phyloP scores from a whole-genome alignment of 1,140 invertebrate species.

The Bombus fervidus region DNA sequence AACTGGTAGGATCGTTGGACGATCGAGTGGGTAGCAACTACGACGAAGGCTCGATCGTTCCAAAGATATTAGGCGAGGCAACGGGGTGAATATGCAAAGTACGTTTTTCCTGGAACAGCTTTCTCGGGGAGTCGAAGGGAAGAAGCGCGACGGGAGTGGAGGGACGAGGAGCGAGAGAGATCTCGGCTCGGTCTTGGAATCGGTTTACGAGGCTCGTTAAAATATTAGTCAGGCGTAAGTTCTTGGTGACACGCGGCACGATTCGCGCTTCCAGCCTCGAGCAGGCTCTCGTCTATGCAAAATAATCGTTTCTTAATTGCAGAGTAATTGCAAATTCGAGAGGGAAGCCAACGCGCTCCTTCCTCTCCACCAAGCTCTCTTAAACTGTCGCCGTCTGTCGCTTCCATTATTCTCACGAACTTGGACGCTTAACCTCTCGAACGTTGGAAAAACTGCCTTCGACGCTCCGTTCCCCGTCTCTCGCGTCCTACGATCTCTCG shows the following conservation, averaged over 20 bases:
- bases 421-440: slow-evolving; percentile 69
- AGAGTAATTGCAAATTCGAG: slow-evolving; percentile 78
- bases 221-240: slow-evolving; percentile 79
- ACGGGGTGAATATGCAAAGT: slow-evolving; percentile 76
- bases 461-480: not conserved
- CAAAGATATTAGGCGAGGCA: slow-evolving; percentile 61
- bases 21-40: not conserved
- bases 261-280: slow-evolving; percentile 65
- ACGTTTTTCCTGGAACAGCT: slow-evolving; percentile 71
- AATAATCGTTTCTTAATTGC: slow-evolving; percentile 81
- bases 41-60: slow-evolving; percentile 56
- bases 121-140: slow-evolving; percentile 44
- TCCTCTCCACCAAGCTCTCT: slow-evolving; percentile 21
- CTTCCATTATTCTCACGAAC: slow-evolving; percentile 69
- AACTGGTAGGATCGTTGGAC: not conserved
- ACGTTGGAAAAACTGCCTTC: slow-evolving; percentile 38
- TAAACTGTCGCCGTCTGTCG: slow-evolving; percentile 74
- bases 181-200: slow-evolving; percentile 67
- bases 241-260: slow-evolving; percentile 79
- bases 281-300: slow-evolving; percentile 76
- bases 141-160: slow-evolving; percentile 11
- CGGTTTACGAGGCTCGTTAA: slow-evolving; percentile 80
- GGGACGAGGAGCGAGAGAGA: slow-evolving; percentile 42
- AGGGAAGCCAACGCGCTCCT: slow-evolving; percentile 48
- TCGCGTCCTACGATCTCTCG: not conserved